Evolutionary conservation across 2,113 vertebrate genomes (phyloP).

Genomic region (Etheostoma cragini): DNA sequence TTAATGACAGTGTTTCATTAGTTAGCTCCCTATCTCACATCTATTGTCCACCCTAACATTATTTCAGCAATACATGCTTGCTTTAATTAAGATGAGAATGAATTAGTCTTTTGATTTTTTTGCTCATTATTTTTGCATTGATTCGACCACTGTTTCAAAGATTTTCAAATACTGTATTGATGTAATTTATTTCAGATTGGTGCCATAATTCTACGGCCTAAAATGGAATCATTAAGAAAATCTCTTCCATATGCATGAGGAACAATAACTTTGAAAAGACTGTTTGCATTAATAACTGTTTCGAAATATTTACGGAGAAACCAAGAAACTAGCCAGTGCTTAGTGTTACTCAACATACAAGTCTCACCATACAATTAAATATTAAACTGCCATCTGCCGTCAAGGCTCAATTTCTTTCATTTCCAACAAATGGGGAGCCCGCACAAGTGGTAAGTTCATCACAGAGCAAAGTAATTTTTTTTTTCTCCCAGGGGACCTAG

Average conservation of each 20-base stretch:
- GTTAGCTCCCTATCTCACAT: too few relatives aligned
- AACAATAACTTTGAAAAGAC: neutral
- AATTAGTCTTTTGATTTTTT: neutral
- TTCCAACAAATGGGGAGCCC: too few relatives aligned
- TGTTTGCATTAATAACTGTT: neutral
- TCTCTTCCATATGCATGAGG: too few relatives aligned
- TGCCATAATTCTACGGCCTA: neutral
- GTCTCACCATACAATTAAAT: neutral
- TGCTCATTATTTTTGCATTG: neutral
- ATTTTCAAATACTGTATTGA: neutral
- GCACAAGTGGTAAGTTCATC: neutral
- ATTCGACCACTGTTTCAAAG: neutral
- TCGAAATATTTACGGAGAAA: neutral
- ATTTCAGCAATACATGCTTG: too few relatives aligned
- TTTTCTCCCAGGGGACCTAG: neutral
- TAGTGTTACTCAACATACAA: neutral
- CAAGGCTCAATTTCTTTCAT: neutral
- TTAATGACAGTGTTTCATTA: too few relatives aligned
- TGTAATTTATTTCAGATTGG: neutral
- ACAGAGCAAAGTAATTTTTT: neutral
- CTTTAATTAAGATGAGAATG: too few relatives aligned
- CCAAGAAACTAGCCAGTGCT: neutral
- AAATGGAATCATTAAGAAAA: neutral
- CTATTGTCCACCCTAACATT: too few relatives aligned
- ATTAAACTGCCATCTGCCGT: neutral